Conservation (phyloP, 2,797 vertebrate species). For the Percopsis omiscomaycus region DNA sequence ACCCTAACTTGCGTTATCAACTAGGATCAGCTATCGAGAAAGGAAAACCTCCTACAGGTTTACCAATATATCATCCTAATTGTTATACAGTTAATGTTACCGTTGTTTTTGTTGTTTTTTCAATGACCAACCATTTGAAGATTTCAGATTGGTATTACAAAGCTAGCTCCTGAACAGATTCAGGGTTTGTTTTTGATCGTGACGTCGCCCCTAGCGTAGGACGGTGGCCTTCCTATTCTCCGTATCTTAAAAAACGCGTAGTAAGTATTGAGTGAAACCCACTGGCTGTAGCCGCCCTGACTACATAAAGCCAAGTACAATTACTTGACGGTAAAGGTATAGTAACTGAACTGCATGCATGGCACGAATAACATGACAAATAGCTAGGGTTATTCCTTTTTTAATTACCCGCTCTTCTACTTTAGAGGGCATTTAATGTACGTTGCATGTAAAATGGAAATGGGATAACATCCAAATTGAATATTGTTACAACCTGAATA, state of each 20-base stretch:
- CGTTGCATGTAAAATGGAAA: too few relatives aligned
- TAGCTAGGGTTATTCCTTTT: too few relatives aligned
- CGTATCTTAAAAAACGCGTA: constrained; percentile 48
- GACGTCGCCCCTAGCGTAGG: constrained; percentile 39
- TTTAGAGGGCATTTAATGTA: too few relatives aligned
- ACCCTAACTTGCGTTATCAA: constrained; percentile 8
- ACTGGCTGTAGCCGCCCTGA: constrained; percentile 18
- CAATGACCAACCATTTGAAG: too few relatives aligned
- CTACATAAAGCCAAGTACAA: background rate
- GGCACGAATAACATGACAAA: too few relatives aligned
- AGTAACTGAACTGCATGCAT: too few relatives aligned
- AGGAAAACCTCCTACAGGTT: background rate
- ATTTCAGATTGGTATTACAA: background rate
- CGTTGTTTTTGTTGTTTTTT: too few relatives aligned
- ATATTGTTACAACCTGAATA: too few relatives aligned
- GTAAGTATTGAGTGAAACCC: constrained; percentile 35
- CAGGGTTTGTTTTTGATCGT: constrained; percentile 61
- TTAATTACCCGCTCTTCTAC: too few relatives aligned
- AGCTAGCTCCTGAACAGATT: background rate
- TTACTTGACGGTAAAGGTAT: too few relatives aligned
- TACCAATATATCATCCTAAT: background rate
- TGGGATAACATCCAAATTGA: too few relatives aligned
- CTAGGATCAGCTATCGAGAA: background rate
- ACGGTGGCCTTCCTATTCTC: constrained; percentile 60
- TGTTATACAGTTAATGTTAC: background rate